These are phyloP conservation scores for Wasmannia auropunctata DNA, from an alignment of 1,140 invertebrate genomes.

Conservation along the genomic window DNA sequence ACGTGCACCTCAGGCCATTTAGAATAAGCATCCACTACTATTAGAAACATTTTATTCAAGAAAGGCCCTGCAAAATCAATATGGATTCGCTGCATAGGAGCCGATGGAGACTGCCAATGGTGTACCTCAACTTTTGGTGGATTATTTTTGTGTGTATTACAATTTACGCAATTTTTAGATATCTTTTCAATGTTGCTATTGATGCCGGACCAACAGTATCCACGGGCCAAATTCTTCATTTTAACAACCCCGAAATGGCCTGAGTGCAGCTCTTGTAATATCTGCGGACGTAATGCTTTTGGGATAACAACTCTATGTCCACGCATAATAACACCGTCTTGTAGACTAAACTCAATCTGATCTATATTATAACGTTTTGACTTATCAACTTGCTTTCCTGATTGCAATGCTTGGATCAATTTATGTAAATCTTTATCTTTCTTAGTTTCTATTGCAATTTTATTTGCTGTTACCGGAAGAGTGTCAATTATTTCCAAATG, in stretches of 20 bases:
- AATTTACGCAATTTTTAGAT: too few species aligned
- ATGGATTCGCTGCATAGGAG: background rate
- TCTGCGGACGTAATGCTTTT: conserved; percentile 17
- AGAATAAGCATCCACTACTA: background rate
- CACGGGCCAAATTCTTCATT: background rate
- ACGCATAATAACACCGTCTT: too few species aligned
- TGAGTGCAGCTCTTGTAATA: background rate
- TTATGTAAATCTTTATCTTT: too few species aligned
- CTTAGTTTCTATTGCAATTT: too few species aligned
- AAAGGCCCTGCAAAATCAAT: background rate
- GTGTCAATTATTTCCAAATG: background rate
- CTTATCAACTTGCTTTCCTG: too few species aligned
- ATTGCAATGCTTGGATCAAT: background rate
- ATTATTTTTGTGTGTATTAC: background rate
- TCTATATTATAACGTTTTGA: background rate
- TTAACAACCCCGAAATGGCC: background rate
- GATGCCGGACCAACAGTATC: too few species aligned
- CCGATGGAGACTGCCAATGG: background rate
- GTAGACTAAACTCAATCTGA: background rate
- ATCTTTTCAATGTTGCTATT: background rate
- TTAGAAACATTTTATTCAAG: background rate
- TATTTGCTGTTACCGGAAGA: too few species aligned
- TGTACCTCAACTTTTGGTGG: background rate
- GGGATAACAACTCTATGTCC: background rate
- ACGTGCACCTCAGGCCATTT: background rate